Base-by-base conservation (phyloP, 2,888 invertebrate genomes). In the Tenthredo livida region DNA sequence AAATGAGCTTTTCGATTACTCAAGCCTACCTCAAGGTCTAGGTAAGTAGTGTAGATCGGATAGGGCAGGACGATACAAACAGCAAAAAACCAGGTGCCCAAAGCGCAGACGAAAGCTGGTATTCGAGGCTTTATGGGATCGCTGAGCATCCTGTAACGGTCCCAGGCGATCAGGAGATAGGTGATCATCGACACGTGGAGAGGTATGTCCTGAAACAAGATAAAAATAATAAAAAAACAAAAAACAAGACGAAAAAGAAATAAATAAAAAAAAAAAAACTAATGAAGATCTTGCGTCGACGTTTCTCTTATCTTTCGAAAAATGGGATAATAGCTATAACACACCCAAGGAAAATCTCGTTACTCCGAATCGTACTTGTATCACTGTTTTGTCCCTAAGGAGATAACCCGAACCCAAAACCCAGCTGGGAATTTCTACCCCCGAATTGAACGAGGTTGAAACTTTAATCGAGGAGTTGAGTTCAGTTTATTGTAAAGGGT, bases 41-140 rank as follows among this genome's bases (percentile, higher is more conserved):
- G 94, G 92, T 96, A 96, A 86, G 95, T 95, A 85, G 96, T 96
- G 92, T 96, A 97, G 87, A 96, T 95, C 70, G 96, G 96, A 93
- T 96, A 96, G 0, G 97, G 97, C 87, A 97, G 93, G 0, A 96
- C 96, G 85, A 96, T 95, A 90, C 96, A 96, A 89, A 96, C 94
- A 21, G 96, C 95, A 70, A 95, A 95, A 21, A 96, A 94, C 97
- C 97, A 97, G n/a, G 96, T 95, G 65, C 96, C 96, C 84, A 96
- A 94, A 80, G 95, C 95, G 90, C 96, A 96, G 21, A 96, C 95
- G 87, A 96, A 96, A 25, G 96, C 95, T 0, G 96, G 96, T 87
- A 96, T 92, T 40, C 96, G 94, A 1, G 95, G 94, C 90, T 95
- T 95, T 86, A 95, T 93, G 5, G 96, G 96, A 91, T 96, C 95